A percentile compares a stretch with the other conserved stretches of the same genome.
phyloP scores from a whole-genome alignment of 2,888 invertebrate species.

The Drosophila cognata region DNA sequence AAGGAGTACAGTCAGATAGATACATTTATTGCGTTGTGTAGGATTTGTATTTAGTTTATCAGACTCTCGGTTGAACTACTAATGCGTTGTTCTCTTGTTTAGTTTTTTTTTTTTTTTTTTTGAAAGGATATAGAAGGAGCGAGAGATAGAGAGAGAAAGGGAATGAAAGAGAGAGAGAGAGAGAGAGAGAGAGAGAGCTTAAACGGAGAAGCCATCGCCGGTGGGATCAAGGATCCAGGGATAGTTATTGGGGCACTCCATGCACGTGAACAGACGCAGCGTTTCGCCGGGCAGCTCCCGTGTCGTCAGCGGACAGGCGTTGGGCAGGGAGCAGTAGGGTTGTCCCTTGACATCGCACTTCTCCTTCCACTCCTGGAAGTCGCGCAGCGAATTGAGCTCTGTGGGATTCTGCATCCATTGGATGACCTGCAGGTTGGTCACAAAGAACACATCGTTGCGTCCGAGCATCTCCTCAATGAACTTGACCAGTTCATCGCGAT shows the following conservation, averaged over 20 bases:
- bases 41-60: constrained; percentile 79
- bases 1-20: constrained; percentile 17
- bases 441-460: constrained; percentile 96
- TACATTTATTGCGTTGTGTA: constrained; percentile 45
- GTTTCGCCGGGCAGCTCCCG: constrained; percentile 96
- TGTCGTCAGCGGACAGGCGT: constrained; percentile 95
- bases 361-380: constrained; percentile 98
- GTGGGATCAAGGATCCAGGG: constrained; percentile 98
- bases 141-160: neutral
- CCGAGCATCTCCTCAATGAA: constrained; percentile 97
- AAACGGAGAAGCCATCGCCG: constrained; percentile 95
- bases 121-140: constrained; percentile 14
- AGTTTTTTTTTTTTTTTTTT: constrained; percentile 50
- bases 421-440: constrained; percentile 95
- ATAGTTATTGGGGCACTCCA: constrained; percentile 98
- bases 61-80: constrained; percentile 85
- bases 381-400: constrained; percentile 92
- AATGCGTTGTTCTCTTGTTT: constrained; percentile 74
- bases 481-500: constrained; percentile 94
- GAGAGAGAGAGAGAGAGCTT: constrained; percentile 72
- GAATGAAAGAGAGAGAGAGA: neutral
- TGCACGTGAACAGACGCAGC: constrained; percentile 95
- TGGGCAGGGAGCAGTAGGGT: constrained; percentile 96
- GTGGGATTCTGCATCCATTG: constrained; percentile 99
- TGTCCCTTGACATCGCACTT: constrained; percentile 97